Evolutionary conservation across 2,113 vertebrate species (phyloP), one percentile per base, ranked within the genome.

Genomic region (Craseonycteris thonglongyai): DNA sequence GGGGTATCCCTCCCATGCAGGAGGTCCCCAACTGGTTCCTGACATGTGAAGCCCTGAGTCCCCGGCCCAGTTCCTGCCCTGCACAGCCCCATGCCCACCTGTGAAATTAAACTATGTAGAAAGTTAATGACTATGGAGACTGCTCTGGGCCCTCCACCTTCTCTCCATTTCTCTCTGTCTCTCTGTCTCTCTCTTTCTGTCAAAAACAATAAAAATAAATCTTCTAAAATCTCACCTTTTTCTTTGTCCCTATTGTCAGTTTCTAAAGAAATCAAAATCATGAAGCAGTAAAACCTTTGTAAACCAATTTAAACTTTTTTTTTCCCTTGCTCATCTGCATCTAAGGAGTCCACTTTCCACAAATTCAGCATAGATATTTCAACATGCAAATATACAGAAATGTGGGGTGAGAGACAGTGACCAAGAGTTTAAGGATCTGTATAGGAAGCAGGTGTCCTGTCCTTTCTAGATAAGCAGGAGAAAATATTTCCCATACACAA

Each of bases 251-350:
- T 68, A 42, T 40, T n/a, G 61, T 28, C 24, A 42, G 11, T 58
- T 38, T 63, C 51, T 54, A n/a, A 12, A 80, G 51, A 95, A 35
- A 16, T n/a, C 26, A 79, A 28, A 59, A 19, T 38, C 42, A 68
- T 47, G 5, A 84, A 85, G 66, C 3, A 84, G 88, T 63, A 82
- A 84, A 96, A 89, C 11, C 40, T 88, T 78, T 61, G 19, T 42
- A 33, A 92, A 78, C 40, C 30, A 49, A 74, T 45, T 61, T 51
- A 47, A 88, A 47, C 2, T 33, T 68, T 24, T 35, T 21, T 35
- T 26, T 18, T 40, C 19, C 75, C 84, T 83, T 59, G 40, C 3
- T 78, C 51, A n/a, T 83, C n/a, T 75, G 30, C 33, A 90, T 88
- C 12, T 5, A 38, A 47, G 72, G 28, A 61, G 12, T 56, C 82